These are phyloP conservation scores for Protobothrops mucrosquamatus DNA, from an alignment of 2,113 vertebrate species.

Conservation along the genomic window DNA sequence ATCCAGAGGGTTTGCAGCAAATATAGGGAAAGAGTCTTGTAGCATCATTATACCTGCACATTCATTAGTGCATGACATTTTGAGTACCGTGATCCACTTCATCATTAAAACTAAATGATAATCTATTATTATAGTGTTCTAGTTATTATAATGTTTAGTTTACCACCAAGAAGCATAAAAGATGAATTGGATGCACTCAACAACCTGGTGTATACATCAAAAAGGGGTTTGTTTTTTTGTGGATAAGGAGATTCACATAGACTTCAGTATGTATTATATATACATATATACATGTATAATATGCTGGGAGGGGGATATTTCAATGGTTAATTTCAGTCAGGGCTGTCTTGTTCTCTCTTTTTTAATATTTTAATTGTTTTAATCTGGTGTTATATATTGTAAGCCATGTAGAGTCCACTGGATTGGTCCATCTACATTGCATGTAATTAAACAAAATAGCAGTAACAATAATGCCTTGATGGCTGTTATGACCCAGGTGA, in stretches of 20 bases:
- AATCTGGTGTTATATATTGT: neutral
- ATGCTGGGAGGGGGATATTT: neutral
- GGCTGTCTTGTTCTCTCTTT: neutral
- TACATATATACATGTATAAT: neutral
- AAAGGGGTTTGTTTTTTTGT: neutral
- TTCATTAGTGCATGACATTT: neutral
- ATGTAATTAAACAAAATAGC: neutral
- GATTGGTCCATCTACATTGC: neutral
- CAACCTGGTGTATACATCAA: neutral
- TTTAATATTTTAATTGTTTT: neutral
- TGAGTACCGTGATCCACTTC: neutral
- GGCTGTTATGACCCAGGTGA: too few relatives aligned
- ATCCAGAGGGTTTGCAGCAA: neutral
- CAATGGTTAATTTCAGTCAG: neutral
- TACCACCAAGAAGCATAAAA: neutral
- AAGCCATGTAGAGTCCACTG: neutral
- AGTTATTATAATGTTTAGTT: neutral
- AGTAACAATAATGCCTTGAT: neutral
- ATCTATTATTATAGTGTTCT: neutral
- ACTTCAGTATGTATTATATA: neutral
- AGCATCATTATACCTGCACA: neutral
- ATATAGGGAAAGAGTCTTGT: neutral
- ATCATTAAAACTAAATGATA: neutral
- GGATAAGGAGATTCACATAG: neutral
- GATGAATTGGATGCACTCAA: neutral